Base-by-base conservation (phyloP, 64 coral and sea anemone genomes). In the Dendrophyllia cribrosa region DNA sequence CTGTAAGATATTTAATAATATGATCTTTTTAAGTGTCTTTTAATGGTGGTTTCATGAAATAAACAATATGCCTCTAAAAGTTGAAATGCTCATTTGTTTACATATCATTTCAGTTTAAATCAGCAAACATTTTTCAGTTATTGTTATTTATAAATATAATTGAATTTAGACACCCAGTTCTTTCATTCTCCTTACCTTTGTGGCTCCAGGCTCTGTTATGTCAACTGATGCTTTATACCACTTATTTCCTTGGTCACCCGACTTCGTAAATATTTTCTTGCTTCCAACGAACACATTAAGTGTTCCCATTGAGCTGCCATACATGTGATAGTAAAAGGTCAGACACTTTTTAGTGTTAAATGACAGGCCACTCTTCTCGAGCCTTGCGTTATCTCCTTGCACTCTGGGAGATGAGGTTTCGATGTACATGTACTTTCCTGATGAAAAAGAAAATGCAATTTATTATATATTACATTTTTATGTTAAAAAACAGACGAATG, bases 291-390 rank as follows among this genome's bases (percentile, higher is more conserved):
- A 56, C 21, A 87, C 85, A 20, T 71, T 87, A 1, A 87, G 67
- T 58, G 22, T 74, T 53, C 85, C 85, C 66, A 87, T 87, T 6
- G 66, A 9, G 3, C 9, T 15, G 6, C 85, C 85, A 64, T 72
- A 72, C 85, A 87, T 87, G 45, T 87, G 85, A 58, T 87, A 87
- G 21, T 45, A 72, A 45, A 87, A 87, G 1, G 66, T 51, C 67
- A 87, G 13, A 20, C 85, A 73, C 50, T 53, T 87, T 56, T 34
- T 87, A 7, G 12, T 12, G 19, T 10, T 87, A 66, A 87, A 87
- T 63, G 58, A 63, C 51, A 72, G 24, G 20, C 22, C 52, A 9
- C 17, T 9, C 24, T 58, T 87, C 7, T 14, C 19, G 6, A 87
- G 85, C 46, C 0, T 17, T 25, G 85, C 66, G 24, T 59, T 72